phyloP scores from a whole-genome alignment of 2,888 invertebrate species.

The Clostera curtula region DNA sequence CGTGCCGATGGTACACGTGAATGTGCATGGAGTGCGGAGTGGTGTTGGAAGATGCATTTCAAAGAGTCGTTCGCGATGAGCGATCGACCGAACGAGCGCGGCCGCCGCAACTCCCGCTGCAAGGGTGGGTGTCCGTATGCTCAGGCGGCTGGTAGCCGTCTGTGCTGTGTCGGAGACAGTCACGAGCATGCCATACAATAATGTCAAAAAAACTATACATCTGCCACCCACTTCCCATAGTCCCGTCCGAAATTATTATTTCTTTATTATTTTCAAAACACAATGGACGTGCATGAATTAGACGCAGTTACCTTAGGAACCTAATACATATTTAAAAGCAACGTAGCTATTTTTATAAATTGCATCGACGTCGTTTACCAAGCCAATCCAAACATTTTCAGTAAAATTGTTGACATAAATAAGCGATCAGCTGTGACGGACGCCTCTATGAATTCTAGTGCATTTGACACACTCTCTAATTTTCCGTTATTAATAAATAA shows the following conservation, averaged over 20 bases:
- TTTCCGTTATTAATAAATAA: conserved; percentile 10
- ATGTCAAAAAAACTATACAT: conserved; percentile 29
- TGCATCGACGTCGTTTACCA: too few species aligned
- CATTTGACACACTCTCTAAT: conserved; percentile 29
- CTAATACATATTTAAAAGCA: too few species aligned
- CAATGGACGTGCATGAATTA: too few species aligned
- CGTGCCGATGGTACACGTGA: conserved; percentile 68
- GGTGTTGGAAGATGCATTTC: conserved; percentile 73
- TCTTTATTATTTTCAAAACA: too few species aligned
- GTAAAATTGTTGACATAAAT: conserved; percentile 31
- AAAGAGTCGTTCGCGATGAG: conserved; percentile 74
- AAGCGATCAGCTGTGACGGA: conserved; percentile 34
- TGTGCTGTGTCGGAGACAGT: conserved; percentile 30
- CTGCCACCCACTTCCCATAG: conserved; percentile 19
- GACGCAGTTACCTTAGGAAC: too few species aligned
- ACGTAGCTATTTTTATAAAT: too few species aligned
- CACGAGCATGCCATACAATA: conserved; percentile 18
- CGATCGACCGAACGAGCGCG: conserved; percentile 73
- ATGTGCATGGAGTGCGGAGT: conserved; percentile 66
- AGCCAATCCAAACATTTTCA: too few species aligned
- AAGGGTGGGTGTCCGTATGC: conserved; percentile 61
- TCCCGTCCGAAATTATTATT: too few species aligned
- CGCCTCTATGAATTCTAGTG: conserved; percentile 20
- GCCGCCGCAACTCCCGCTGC: conserved; percentile 72
- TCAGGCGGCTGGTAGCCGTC: conserved; percentile 38